Base-by-base conservation (phyloP, 2,888 invertebrate species). In the Melitaea athalia region DNA sequence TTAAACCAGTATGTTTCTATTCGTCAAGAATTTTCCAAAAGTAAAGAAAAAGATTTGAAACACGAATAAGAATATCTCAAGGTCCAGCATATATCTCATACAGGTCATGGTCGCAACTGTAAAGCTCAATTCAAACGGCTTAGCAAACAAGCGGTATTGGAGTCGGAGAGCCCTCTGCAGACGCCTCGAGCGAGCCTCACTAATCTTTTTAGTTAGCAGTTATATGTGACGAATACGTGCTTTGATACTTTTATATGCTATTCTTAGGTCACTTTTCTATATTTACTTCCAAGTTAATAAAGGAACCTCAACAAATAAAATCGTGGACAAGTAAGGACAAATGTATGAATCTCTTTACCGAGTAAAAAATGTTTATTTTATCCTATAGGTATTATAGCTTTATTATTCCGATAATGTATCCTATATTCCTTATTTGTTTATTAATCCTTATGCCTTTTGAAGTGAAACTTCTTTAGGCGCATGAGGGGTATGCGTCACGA, bases 71-170 rank as follows among this genome's bases (percentile, higher is more conserved):
- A 67, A 33, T 33, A 55, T 67, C 50, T 68, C 62, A 71, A 74
- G 69, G 67, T 43, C 43, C 61, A 31, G 49, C 59, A 55, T 59
- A 53, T 68, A 49, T 69, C 60, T 53, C 10, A 57, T 33, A 61
- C 57, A 68, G 72, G 74, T 72, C 74, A 74, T 53, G 74, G 74
- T 63, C 72, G 59, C 62, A 59, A 57, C 62, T 72, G 55, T 59
- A 68, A 64, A 66, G 66, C 68, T 72, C 68, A 71, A 69, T 73
- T 70, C 61, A 71, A 68, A 69, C 70, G 70, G 70, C 68, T 70
- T 68, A 68, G 70, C 60, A 69, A 73, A 73, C 73, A 73, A 67
- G 64, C 65, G 53, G 71, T 69, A 72, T 71, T 69, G 70, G 70
- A 66, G 68, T 67, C 66, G 42, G 70, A 72, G 69, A 59, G 66